These are phyloP conservation scores for Cavia aperea DNA, from an alignment of 2,113 vertebrate genomes.

Conservation along the genomic window DNA sequence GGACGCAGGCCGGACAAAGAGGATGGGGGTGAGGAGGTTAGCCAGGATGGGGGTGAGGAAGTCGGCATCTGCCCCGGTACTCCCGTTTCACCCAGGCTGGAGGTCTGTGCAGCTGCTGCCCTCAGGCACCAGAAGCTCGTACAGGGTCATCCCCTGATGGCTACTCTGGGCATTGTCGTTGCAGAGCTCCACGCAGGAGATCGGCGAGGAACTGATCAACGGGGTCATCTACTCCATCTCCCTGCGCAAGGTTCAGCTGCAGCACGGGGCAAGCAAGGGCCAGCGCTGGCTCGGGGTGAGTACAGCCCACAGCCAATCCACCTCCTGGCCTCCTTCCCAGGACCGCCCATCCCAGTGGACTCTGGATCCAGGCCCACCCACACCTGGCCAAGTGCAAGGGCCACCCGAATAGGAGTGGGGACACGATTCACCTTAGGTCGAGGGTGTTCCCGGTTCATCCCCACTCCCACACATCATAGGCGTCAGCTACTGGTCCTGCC, in stretches of 20 bases:
- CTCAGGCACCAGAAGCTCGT: rapidly evolving
- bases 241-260: conserved; percentile 92
- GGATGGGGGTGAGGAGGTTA: not conserved
- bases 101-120: rapidly evolving
- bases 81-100: rapidly evolving
- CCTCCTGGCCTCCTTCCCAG: not conserved
- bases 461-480: rapidly evolving
- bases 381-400: not conserved
- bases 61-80: rapidly evolving
- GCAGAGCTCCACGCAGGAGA: conserved; percentile 98
- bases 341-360: not conserved
- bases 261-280: conserved; percentile 90
- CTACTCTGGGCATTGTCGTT: not conserved
- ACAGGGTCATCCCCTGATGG: rapidly evolving
- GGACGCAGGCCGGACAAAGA: too few species aligned
- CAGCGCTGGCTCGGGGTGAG: conserved; percentile 97
- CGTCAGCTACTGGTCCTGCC: rapidly evolving
- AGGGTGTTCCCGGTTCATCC: too few species aligned
- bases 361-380: not conserved
- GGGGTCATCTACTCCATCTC: conserved; percentile 97
- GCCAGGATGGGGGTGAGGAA: rapidly evolving
- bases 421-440: rapidly evolving
- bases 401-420: rapidly evolving
- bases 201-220: conserved; percentile 94
- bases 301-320: not conserved